Evolutionary conservation across 2,888 invertebrate genomes (phyloP).

Genomic region (Gibbula magus): DNA sequence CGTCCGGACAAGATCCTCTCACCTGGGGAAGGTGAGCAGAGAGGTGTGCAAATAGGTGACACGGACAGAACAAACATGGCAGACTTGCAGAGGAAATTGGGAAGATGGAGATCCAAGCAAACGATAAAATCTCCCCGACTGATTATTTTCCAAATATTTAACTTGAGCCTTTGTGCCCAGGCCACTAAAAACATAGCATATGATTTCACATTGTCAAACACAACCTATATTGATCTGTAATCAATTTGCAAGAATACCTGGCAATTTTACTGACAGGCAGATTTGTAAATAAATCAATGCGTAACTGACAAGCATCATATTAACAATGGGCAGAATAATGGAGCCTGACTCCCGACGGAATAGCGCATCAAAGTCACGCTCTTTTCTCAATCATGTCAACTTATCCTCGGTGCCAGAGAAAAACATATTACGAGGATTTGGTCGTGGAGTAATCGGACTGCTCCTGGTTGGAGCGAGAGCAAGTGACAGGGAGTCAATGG

Average conservation of each 20-base stretch:
- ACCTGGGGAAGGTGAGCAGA: conserved; percentile 7
- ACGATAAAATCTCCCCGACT: not conserved
- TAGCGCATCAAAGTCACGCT: not conserved
- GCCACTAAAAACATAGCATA: conserved; percentile 4
- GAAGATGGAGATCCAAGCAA: not conserved
- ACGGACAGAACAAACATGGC: conserved; percentile 17
- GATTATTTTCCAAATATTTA: conserved; percentile 29
- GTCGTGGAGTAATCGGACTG: not conserved
- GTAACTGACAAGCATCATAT: conserved; percentile 14
- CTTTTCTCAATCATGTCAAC: conserved; percentile 19
- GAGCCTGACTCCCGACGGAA: not conserved
- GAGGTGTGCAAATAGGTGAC: conserved; percentile 20
- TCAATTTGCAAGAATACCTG: conserved; percentile 27
- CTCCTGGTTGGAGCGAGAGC: not conserved
- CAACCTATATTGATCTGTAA: conserved; percentile 21
- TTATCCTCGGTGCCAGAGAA: conserved; percentile 10
- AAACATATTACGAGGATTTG: conserved; percentile 3
- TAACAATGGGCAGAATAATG: conserved; percentile 17
- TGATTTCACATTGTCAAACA: conserved; percentile 15
- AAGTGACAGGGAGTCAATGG: conserved; percentile 7
- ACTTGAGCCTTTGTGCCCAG: not conserved
- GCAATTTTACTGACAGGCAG: conserved; percentile 22
- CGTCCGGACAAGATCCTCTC: not conserved
- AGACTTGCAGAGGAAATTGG: conserved; percentile 14
- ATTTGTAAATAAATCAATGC: conserved; percentile 22